Evolutionary conservation across 2,113 vertebrate species (phyloP), one percentile per base, ranked within the genome.

Genomic region (Nipponia nippon): DNA sequence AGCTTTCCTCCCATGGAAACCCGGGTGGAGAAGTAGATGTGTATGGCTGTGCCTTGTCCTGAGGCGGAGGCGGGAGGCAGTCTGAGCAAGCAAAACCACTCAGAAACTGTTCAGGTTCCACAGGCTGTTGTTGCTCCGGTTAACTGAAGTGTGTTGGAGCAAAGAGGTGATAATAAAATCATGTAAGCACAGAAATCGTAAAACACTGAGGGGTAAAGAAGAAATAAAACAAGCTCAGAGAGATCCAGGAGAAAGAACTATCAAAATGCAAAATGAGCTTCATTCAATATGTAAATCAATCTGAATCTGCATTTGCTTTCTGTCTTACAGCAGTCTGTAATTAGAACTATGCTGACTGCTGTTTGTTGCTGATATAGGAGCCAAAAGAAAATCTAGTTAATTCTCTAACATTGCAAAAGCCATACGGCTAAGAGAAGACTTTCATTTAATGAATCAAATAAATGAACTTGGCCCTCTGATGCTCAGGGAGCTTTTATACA

Each of bases 221-320:
- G 80, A 94, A 94, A 63, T 46, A 55, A 92, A 90, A 67, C 27
- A 47, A 70, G 34, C 32, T 91, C 6, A 2, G 86, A 83, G 36
- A 58, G 15, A 93, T 78, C 73, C 71, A 52, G 59, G 61, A 78
- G 63, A 73, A 88, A 72, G 56, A 90, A 46, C 32, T 66, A 87
- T 70, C 46, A 83, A 87, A 94, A 86, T 71, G 23, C 44, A 84
- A 91, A 87, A 55, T 26, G 23, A 61, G 52, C 49, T 95, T 93
- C 55, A 75, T 95, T 87, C 59, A 44, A 10, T 79, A 92, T 82
- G 89, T 78, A 97, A 97, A 96, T 95, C 94, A 69, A 52, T 72
- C 61, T 40, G 47, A 78, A 82, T 89, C 69, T 92, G 63, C 65
- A 65, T 84, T 97, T 88, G n/a, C 40, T 67, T 88, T 92, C 62